Conservation (phyloP, 2,888 invertebrate genomes). For the Polydesmus complanatus region DNA sequence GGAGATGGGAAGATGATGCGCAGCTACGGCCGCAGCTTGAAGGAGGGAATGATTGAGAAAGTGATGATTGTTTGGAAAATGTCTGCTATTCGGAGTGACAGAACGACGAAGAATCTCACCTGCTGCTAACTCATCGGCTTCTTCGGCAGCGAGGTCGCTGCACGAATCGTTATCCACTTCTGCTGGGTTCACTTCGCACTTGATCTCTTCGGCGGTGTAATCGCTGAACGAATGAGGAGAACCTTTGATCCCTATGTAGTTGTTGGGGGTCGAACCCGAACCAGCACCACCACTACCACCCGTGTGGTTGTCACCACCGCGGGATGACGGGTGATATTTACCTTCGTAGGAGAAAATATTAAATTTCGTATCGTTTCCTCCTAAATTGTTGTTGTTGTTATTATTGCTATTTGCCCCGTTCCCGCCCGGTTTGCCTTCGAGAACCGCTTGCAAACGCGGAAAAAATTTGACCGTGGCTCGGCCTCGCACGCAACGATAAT, state of each 20-base stretch:
- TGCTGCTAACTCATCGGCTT: neutral
- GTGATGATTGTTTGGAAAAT: neutral
- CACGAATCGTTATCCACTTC: slow-evolving; percentile 12
- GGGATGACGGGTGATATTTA: too few species aligned
- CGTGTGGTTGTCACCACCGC: neutral
- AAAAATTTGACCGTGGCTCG: slow-evolving; percentile 16
- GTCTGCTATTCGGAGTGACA: neutral
- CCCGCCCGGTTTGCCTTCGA: neutral
- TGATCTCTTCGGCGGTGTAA: slow-evolving; percentile 13
- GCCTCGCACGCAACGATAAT: slow-evolving; percentile 14
- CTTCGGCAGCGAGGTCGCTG: slow-evolving; percentile 2
- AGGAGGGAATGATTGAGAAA: neutral
- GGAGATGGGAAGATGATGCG: neutral
- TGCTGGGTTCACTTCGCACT: slow-evolving; percentile 13
- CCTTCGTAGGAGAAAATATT: neutral
- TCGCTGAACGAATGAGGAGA: slow-evolving; percentile 12
- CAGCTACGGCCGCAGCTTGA: neutral
- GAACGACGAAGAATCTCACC: neutral
- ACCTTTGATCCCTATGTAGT: neutral
- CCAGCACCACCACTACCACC: neutral
- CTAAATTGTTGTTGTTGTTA: neutral
- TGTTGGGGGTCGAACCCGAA: neutral
- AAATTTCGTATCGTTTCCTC: neutral
- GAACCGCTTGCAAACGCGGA: slow-evolving; percentile 13
- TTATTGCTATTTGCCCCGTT: neutral